These are phyloP conservation scores for Digitonthophagus gazella DNA, from an alignment of 2,888 invertebrate species.

Conservation along the genomic window DNA sequence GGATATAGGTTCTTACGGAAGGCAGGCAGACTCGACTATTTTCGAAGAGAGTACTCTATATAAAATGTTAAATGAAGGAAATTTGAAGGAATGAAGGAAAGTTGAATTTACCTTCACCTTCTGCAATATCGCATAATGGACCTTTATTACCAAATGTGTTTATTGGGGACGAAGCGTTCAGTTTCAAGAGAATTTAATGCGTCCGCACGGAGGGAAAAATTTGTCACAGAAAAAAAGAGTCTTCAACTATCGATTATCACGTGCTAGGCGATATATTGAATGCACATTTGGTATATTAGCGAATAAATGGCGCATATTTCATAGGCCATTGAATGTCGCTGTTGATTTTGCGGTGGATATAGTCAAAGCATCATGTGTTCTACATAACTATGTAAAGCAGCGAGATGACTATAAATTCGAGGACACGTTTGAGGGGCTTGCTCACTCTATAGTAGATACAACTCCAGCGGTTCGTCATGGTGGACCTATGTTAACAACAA, in stretches of 20 bases:
- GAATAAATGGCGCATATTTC: conserved; percentile 11
- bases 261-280: conserved; percentile 9
- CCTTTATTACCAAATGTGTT: background rate
- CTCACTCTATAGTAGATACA: too few species aligned
- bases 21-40: background rate
- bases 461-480: too few species aligned
- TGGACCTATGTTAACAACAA: too few species aligned
- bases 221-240: background rate
- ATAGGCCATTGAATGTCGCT: background rate
- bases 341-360: conserved; percentile 1
- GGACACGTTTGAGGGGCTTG: too few species aligned
- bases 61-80: too few species aligned
- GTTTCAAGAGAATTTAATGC: background rate
- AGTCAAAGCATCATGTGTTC: too few species aligned
- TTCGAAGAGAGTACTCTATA: too few species aligned
- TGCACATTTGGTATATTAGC: conserved; percentile 1
- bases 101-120: too few species aligned
- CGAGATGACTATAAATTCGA: too few species aligned
- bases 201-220: background rate
- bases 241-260: background rate
- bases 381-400: too few species aligned
- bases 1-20: conserved; percentile 35
- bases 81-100: too few species aligned
- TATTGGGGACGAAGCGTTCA: background rate
- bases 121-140: too few species aligned